Evolutionary conservation across 2,797 vertebrate genomes (phyloP).

Genomic region (Danio albolineatus): DNA sequence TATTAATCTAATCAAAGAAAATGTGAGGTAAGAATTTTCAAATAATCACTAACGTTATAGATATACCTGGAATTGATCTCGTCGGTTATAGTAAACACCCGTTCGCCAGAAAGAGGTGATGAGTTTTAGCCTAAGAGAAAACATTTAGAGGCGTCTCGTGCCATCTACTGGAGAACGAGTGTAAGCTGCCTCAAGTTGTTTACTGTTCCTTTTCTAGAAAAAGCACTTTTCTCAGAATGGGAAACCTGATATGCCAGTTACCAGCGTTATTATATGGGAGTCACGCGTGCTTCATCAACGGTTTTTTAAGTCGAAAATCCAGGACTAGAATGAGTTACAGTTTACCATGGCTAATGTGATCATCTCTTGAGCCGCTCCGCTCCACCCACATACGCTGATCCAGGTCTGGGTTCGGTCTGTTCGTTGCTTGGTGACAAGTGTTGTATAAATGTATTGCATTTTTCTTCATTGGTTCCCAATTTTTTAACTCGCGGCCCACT

Average conservation of each 20-base stretch:
- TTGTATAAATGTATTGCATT: neutral
- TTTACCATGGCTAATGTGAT: too few species aligned
- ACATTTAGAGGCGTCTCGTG: conserved; percentile 31
- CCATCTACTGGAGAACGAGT: conserved; percentile 67
- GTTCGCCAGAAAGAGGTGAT: neutral
- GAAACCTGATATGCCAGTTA: neutral
- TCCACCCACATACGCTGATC: neutral
- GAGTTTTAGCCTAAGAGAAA: neutral
- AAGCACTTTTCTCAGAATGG: too few species aligned
- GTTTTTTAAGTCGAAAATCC: neutral
- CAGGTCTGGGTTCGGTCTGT: neutral
- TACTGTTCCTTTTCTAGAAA: neutral
- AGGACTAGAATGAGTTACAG: neutral
- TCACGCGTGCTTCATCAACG: neutral
- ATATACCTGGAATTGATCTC: neutral
- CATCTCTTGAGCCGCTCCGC: neutral
- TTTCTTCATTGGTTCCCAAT: too few species aligned
- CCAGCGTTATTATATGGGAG: neutral
- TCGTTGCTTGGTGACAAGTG: neutral
- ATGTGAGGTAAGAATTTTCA: too few species aligned
- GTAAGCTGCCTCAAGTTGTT: neutral
- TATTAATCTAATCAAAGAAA: neutral
- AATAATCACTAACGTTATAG: neutral
- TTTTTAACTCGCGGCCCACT: too few species aligned
- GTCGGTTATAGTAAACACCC: neutral